A percentile compares a stretch with the other conserved stretches of the same genome.
Evolutionary conservation across 2,113 vertebrate genomes (phyloP).

Genomic region (Camelus dromedarius): DNA sequence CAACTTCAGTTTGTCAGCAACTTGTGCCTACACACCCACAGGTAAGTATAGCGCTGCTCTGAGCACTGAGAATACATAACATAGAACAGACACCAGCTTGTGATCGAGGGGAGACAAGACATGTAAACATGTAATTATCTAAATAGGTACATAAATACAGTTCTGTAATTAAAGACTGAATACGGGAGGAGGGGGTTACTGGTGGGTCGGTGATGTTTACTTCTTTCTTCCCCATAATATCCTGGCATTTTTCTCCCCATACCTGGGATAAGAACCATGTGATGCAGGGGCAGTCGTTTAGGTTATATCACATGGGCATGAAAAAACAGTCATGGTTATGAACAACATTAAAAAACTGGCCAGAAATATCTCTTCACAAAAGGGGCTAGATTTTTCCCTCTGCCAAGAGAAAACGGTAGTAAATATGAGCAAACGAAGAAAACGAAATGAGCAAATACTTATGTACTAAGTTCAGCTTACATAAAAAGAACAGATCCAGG

Average conservation of each 20-base stretch:
- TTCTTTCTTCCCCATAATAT: neutral
- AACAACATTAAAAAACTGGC: slow-evolving; percentile 4
- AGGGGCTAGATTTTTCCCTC: neutral
- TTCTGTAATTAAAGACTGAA: slow-evolving; percentile 72
- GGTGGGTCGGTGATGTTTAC: neutral
- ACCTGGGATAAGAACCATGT: neutral
- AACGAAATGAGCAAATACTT: neutral
- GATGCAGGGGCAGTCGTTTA: neutral
- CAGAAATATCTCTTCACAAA: neutral
- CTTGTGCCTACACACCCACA: neutral
- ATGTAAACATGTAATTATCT: slow-evolving; percentile 73
- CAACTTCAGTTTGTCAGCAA: slow-evolving; percentile 51
- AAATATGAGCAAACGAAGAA: neutral
- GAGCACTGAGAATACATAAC: neutral
- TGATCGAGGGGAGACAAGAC: slow-evolving; percentile 61
- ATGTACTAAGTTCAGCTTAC: neutral
- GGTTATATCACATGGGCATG: neutral
- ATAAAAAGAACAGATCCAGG: neutral
- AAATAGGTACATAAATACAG: slow-evolving; percentile 58
- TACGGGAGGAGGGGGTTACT: neutral
- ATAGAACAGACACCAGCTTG: slow-evolving; percentile 64
- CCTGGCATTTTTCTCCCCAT: slow-evolving; percentile 36
- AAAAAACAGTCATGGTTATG: slow-evolving; percentile 41
- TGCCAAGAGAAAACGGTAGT: neutral
- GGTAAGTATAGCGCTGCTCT: slow-evolving; percentile 36